Evolutionary conservation across 2,888 invertebrate species (phyloP).

Genomic region (Heteropelma amictum): DNA sequence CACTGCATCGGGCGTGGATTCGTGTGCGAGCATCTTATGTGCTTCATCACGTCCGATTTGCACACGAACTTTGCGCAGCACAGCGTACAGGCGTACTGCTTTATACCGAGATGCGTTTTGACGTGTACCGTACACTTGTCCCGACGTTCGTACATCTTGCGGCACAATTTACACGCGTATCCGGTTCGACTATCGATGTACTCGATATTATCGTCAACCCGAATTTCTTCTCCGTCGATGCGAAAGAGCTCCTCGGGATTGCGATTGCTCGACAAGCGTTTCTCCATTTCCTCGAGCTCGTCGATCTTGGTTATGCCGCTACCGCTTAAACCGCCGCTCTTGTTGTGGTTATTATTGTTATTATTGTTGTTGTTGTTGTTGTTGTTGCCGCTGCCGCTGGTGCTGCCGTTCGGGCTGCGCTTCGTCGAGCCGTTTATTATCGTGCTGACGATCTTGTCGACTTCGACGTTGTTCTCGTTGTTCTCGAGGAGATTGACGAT

Average conservation of each 20-base stretch:
- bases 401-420: conserved; percentile 57
- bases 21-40: conserved; percentile 76
- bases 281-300: conserved; percentile 69
- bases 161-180: conserved; percentile 74
- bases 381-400: no score
- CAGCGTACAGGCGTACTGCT: conserved; percentile 74
- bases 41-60: conserved; percentile 77
- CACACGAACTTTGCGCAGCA: conserved; percentile 76
- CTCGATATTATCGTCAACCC: conserved; percentile 75
- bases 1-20: conserved; percentile 76
- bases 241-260: conserved; percentile 74
- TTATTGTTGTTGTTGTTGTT: no score
- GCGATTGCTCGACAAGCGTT: conserved; percentile 65
- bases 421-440: conserved; percentile 65
- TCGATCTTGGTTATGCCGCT: conserved; percentile 57
- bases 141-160: conserved; percentile 74
- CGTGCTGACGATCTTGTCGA: conserved; percentile 71
- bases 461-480: conserved; percentile 69
- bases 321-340: background rate
- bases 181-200: conserved; percentile 71
- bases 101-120: conserved; percentile 75
- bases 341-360: no score
- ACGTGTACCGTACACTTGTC: conserved; percentile 77
- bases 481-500: conserved; percentile 71
- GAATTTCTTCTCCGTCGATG: conserved; percentile 75